Evolutionary conservation across 1,140 invertebrate genomes (phyloP).

Genomic region (Limonius californicus): DNA sequence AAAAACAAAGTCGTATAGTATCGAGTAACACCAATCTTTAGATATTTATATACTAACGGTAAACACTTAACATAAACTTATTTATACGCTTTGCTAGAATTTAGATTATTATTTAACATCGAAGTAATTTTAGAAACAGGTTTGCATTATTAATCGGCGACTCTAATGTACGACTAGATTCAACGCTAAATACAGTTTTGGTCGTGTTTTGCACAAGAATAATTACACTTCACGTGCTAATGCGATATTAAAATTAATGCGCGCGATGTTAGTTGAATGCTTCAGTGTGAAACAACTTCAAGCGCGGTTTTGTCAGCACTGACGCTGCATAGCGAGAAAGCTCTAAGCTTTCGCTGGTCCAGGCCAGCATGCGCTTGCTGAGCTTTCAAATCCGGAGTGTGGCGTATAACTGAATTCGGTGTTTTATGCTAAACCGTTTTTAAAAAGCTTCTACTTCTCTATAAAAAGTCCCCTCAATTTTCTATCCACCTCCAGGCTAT

Average conservation of each 20-base stretch:
- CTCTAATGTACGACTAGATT: too few relatives aligned
- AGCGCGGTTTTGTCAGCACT: constrained; percentile 10
- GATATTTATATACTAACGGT: too few relatives aligned
- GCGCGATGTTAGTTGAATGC: not conserved
- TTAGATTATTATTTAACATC: too few relatives aligned
- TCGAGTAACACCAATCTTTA: too few relatives aligned
- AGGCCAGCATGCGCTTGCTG: constrained; percentile 12
- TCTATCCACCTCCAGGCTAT: not conserved
- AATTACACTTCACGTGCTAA: not conserved
- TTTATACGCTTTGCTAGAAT: too few relatives aligned
- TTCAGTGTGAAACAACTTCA: constrained; percentile 5
- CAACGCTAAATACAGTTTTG: too few relatives aligned
- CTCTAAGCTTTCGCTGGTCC: constrained; percentile 11
- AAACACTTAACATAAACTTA: too few relatives aligned
- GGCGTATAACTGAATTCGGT: constrained; percentile 7
- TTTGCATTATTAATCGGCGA: too few relatives aligned
- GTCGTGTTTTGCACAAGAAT: not conserved
- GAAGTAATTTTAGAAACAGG: too few relatives aligned
- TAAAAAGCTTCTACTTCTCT: constrained; percentile 8
- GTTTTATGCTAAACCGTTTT: constrained; percentile 13
- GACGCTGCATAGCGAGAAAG: constrained; percentile 11
- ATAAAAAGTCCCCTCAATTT: constrained; percentile 3
- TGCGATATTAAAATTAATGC: constrained; percentile 7
- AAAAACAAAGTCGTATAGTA: too few relatives aligned
- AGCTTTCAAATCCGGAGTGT: constrained; percentile 12